phyloP scores from a whole-genome alignment of 2,888 invertebrate species.

The Panopea generosa region DNA sequence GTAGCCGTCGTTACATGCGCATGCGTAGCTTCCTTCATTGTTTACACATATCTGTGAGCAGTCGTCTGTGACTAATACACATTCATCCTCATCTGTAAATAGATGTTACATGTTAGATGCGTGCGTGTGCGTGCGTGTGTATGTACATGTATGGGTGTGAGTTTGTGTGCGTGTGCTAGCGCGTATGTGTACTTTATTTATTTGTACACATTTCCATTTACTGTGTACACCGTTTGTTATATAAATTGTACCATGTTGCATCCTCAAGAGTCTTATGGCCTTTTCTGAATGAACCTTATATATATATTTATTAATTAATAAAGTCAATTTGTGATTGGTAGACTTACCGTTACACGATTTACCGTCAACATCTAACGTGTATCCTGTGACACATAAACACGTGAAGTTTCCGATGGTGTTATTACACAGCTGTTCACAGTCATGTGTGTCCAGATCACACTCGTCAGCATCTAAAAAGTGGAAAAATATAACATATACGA shows the following conservation, averaged over 20 bases:
- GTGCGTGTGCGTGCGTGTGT: neutral
- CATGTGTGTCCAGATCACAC: slow-evolving; percentile 12
- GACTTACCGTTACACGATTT: slow-evolving; percentile 21
- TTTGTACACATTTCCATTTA: too few species aligned
- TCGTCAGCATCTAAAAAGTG: slow-evolving; percentile 28
- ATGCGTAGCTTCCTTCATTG: slow-evolving; percentile 15
- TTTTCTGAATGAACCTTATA: too few species aligned
- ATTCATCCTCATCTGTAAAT: slow-evolving; percentile 17
- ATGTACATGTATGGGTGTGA: too few species aligned
- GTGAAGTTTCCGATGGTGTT: slow-evolving; percentile 31
- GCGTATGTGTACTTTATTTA: neutral
- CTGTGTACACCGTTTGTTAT: too few species aligned
- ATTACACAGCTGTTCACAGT: slow-evolving; percentile 23
- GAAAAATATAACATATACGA: too few species aligned
- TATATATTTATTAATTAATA: too few species aligned
- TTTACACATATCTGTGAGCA: slow-evolving; percentile 30
- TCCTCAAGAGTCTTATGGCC: too few species aligned
- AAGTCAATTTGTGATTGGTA: too few species aligned
- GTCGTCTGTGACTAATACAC: slow-evolving; percentile 1
- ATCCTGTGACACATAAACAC: slow-evolving; percentile 26
- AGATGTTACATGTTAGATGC: too few species aligned
- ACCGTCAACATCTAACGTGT: slow-evolving; percentile 14
- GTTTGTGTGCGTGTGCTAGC: neutral
- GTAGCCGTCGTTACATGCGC: slow-evolving; percentile 26
- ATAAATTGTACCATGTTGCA: too few species aligned